These are phyloP conservation scores for Rhinella marina DNA, from an alignment of 2,797 vertebrate species.

Conservation along the genomic window DNA sequence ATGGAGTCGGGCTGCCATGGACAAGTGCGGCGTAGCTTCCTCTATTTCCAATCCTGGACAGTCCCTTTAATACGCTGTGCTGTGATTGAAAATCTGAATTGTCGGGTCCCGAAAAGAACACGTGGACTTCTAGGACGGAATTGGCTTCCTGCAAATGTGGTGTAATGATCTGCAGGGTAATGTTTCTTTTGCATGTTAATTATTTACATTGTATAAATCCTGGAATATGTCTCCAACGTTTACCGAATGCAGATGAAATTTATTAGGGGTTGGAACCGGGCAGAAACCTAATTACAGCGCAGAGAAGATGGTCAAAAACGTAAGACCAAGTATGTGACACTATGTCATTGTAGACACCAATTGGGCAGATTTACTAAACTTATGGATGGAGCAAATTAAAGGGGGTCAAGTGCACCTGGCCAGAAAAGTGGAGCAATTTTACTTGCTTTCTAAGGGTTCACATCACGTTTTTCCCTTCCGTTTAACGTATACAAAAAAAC, in stretches of 20 bases:
- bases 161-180: background rate
- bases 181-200: slow-evolving; percentile 1
- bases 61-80: background rate
- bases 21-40: background rate
- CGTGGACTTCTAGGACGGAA: background rate
- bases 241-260: background rate
- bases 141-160: background rate
- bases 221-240: background rate
- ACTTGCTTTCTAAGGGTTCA: too few species aligned
- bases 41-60: background rate
- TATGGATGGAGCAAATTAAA: too few species aligned
- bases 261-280: background rate
- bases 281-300: background rate
- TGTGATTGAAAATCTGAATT: background rate
- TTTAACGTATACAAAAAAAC: too few species aligned
- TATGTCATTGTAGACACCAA: too few species aligned
- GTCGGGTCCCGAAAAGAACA: background rate
- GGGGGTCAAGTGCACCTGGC: too few species aligned
- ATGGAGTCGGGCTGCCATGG: too few species aligned
- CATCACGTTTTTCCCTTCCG: too few species aligned
- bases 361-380: too few species aligned
- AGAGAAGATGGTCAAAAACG: too few species aligned
- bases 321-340: too few species aligned
- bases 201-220: slow-evolving; percentile 9
- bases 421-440: too few species aligned